Base-by-base conservation (phyloP, 2,113 vertebrate species). In the Copsychus sechellarum region DNA sequence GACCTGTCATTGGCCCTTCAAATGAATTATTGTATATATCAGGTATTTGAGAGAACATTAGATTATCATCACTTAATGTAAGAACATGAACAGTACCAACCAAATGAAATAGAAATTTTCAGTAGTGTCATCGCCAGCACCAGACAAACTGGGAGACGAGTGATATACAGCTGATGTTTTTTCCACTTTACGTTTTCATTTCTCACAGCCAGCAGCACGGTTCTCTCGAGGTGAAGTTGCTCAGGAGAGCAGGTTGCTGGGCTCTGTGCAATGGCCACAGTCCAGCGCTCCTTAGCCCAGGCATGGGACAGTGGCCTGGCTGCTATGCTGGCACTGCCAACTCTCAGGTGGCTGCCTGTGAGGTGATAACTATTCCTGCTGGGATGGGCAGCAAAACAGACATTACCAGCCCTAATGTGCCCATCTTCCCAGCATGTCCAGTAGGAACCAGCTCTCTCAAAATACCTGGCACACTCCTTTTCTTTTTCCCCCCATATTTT, bases 331-430 rank as follows among this genome's bases (percentile, higher is more conserved):
- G 31, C 16, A 73, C 0, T 93, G 90, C 92, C 94, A 92, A 2
- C 62, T 82, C 92, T 11, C 0, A 19, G 61, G 50, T 2, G 4
- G 95, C 61, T 61, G 26, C 1, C 0, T 40, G 58, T 3, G 51
- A 62, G 76, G 86, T 14, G 90, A 80, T 29, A 97, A 95, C 86
- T 81, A 4, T 5, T 82, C 92, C 82, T 88, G 88, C 95, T 70
- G 95, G 74, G 57, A 90, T 14, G 18, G 40, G 18, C 88, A 33
- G 86, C 62, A 48, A 70, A 48, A 1, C 58, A 86, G 56, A 47
- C 72, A 93, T 81, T 83, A 58, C 80, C 80, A 81, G 54, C 42
- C 26, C 60, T 54, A 83, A 58, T 58, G 83, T 11, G 66, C 33
- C 64, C 76, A 74, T 58, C 54, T 73, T 70, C 34, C 17, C 67